These are phyloP conservation scores for Collichthys lucidus DNA, from an alignment of 2,113 vertebrate species.

Conservation along the genomic window DNA sequence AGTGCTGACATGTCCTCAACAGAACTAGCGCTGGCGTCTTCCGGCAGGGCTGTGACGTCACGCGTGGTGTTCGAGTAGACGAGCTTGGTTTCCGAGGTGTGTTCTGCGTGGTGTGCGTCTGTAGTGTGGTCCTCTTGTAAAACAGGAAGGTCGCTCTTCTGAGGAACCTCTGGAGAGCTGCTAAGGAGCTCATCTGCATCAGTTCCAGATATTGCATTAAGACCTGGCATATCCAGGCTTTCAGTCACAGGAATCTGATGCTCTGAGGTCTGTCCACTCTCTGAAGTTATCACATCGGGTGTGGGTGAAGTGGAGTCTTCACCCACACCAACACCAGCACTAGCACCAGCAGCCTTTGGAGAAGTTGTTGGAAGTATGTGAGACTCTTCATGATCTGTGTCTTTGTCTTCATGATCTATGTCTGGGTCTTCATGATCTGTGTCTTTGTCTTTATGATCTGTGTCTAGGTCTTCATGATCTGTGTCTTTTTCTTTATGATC, in stretches of 20 bases:
- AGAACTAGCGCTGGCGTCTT: conserved; percentile 18
- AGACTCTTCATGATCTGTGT: conserved; percentile 6
- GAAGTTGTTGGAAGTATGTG: background rate
- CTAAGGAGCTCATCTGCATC: conserved; percentile 16
- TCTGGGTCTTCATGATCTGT: conserved; percentile 23
- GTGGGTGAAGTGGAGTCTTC: conserved; percentile 34
- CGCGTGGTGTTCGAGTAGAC: conserved; percentile 10
- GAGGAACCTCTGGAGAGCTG: conserved; percentile 18
- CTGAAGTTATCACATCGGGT: conserved; percentile 25
- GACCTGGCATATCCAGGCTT: background rate
- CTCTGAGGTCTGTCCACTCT: background rate
- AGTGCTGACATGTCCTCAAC: background rate
- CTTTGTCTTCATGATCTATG: background rate
- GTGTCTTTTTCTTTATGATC: too few species aligned
- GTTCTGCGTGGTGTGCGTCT: background rate
- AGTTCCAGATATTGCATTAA: conserved; percentile 30
- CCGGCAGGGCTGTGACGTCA: conserved; percentile 13
- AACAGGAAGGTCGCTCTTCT: conserved; percentile 18
- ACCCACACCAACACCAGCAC: background rate
- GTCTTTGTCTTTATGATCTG: conserved; percentile 3
- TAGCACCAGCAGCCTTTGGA: background rate
- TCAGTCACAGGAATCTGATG: conserved; percentile 14
- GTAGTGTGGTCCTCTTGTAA: conserved; percentile 49
- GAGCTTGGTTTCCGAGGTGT: conserved; percentile 6
- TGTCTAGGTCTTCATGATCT: too few species aligned